Conservation (phyloP, 2,888 invertebrate species). For the Drosophila prolongata region DNA sequence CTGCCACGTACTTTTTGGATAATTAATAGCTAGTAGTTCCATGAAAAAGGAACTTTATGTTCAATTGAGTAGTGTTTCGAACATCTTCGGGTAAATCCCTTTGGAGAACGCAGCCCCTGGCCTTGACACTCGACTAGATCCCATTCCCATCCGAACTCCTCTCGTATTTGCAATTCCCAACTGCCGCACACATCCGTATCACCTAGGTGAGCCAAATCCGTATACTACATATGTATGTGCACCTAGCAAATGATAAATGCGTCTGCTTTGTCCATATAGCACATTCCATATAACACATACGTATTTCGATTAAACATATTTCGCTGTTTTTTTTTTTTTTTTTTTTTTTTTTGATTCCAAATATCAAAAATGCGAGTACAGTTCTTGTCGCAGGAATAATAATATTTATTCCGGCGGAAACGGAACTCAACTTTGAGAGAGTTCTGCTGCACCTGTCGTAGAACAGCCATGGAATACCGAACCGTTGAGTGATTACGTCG, state of each 20-base stretch:
- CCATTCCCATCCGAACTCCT: not conserved
- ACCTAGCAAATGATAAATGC: constrained; percentile 12
- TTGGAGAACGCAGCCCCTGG: constrained; percentile 7
- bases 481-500: not conserved
- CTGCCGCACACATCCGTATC: constrained; percentile 26
- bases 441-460: constrained; percentile 10
- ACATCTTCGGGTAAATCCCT: not conserved
- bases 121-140: not conserved
- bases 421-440: constrained; percentile 10
- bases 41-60: no score
- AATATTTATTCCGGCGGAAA: not conserved
- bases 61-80: no score
- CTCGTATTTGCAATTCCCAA: not conserved
- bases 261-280: constrained; percentile 4
- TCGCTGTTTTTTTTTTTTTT: not conserved
- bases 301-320: constrained; percentile 24
- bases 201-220: constrained; percentile 20
- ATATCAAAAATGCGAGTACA: not conserved
- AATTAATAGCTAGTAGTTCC: no score
- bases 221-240: not conserved
- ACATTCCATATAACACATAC: not conserved
- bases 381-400: not conserved
- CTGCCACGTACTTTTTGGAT: no score
- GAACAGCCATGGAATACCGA: constrained; percentile 16
- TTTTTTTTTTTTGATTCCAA: not conserved